These are phyloP conservation scores for Rhombomys opimus DNA, from an alignment of 2,113 vertebrate species.

Conservation along the genomic window DNA sequence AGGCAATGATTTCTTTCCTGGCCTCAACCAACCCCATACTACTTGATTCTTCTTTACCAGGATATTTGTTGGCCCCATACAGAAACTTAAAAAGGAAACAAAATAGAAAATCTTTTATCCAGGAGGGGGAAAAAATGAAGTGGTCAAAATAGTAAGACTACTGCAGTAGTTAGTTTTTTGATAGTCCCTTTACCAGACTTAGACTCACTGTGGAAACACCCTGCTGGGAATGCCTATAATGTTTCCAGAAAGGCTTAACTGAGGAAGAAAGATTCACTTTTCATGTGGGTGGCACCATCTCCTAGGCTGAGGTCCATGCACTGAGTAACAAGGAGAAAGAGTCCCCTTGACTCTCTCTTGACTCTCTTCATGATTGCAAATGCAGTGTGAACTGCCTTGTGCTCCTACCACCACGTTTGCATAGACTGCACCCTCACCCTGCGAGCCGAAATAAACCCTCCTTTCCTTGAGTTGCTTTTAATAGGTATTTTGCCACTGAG, in stretches of 20 bases:
- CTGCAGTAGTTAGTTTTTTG: too few species aligned
- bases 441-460: background rate
- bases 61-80: background rate
- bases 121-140: background rate
- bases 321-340: background rate
- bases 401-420: too few species aligned
- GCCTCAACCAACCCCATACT: background rate
- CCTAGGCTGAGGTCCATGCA: background rate
- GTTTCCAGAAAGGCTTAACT: background rate
- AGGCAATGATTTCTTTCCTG: background rate
- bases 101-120: slow-evolving; percentile 1
- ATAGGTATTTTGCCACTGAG: background rate
- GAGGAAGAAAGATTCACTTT: background rate
- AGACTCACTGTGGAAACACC: background rate
- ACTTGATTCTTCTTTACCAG: background rate
- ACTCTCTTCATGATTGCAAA: too few species aligned
- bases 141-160: background rate
- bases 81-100: slow-evolving; percentile 38
- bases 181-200: background rate
- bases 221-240: too few species aligned
- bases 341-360: background rate
- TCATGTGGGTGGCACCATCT: too few species aligned
- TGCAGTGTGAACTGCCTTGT: background rate
- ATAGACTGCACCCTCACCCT: background rate
- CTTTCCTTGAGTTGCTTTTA: background rate